Evolutionary conservation across 2,797 vertebrate species (phyloP).

Genomic region (Semotilus atromaculatus): DNA sequence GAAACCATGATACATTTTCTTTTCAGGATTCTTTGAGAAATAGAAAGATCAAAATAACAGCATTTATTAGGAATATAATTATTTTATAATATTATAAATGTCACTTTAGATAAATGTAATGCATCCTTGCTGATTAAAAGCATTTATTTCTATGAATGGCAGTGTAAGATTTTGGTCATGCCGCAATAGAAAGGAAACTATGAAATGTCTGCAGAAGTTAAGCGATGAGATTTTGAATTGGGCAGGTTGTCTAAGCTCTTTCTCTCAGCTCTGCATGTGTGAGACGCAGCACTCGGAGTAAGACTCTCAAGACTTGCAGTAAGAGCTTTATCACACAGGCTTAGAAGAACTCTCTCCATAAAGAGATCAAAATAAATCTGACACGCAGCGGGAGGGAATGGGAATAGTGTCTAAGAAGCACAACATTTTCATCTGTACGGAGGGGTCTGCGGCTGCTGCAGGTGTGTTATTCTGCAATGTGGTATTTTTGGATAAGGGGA

Average conservation of each 20-base stretch:
- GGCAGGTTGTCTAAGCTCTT: slow-evolving; percentile 20
- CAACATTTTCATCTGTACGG: neutral
- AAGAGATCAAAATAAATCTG: neutral
- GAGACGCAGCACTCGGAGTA: slow-evolving; percentile 44
- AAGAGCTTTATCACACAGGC: slow-evolving; percentile 54
- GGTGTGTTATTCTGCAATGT: neutral
- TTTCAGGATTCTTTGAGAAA: too few species aligned
- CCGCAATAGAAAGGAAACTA: neutral
- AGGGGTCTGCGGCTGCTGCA: neutral
- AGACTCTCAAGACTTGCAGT: slow-evolving; percentile 38
- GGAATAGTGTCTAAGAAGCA: neutral
- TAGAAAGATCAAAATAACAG: too few species aligned
- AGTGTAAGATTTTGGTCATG: neutral
- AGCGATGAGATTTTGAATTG: neutral
- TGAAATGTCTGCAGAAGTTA: neutral
- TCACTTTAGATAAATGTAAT: neutral
- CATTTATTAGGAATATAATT: too few species aligned
- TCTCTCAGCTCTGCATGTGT: slow-evolving; percentile 40
- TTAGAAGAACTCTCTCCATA: slow-evolving; percentile 39
- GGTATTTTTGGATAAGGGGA: neutral
- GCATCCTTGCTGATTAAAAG: neutral
- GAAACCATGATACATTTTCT: too few species aligned
- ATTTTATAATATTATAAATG: neutral
- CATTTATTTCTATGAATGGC: neutral
- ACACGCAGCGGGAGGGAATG: neutral